phyloP scores from a whole-genome alignment of 2,888 invertebrate genomes.

The Apotomis betuletana region DNA sequence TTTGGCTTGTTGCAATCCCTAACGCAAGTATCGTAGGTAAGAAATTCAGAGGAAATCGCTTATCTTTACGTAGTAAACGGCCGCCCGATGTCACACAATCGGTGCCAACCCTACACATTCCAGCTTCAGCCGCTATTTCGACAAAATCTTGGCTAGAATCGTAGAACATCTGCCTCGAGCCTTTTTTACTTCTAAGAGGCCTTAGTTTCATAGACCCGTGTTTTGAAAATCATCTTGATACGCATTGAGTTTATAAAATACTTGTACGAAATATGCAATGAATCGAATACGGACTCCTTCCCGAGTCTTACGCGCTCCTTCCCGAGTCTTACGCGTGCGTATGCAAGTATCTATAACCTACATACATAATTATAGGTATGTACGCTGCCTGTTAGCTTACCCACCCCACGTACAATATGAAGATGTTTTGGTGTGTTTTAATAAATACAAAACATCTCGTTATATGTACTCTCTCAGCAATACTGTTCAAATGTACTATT shows the following conservation, averaged over 20 bases:
- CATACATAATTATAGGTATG: no score
- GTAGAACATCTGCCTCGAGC: slow-evolving; percentile 14
- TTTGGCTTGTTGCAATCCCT: no score
- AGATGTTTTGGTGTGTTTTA: no score
- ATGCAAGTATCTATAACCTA: neutral
- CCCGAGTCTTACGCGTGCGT: neutral
- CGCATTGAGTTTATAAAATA: neutral
- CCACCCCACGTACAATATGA: no score
- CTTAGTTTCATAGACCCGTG: neutral
- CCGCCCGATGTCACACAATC: neutral
- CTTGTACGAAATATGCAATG: neutral
- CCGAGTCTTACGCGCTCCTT: neutral
- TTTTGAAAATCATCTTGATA: neutral
- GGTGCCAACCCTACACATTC: slow-evolving; percentile 19
- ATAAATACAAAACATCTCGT: no score
- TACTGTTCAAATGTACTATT: no score
- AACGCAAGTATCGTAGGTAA: no score
- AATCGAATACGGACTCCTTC: neutral
- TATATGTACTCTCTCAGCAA: no score
- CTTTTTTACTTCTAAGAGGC: slow-evolving; percentile 3
- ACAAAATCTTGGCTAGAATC: slow-evolving; percentile 23
- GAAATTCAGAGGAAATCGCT: no score
- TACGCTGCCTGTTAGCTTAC: no score
- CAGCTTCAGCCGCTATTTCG: slow-evolving; percentile 29
- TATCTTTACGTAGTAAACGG: no score